Evolutionary conservation across 2,888 invertebrate genomes (phyloP), one percentile per base, ranked within the genome.

Genomic region (Seira sanloemensis): DNA sequence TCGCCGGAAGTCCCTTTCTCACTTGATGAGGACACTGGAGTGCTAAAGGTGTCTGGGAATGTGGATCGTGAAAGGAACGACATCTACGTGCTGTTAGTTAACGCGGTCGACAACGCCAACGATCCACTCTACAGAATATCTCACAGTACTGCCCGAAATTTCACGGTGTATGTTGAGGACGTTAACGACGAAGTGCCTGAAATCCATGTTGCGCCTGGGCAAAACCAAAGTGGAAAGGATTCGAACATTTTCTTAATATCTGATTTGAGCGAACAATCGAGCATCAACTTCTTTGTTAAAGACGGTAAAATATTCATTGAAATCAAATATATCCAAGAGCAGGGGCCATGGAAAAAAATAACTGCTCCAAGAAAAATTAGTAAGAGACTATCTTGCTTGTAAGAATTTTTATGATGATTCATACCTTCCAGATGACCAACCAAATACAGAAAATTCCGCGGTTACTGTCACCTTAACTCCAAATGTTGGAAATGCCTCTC

Each of bases 131-230:
- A 9, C 21, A 19, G 19, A 0, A 58, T 16, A 12, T 25, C 58
- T 2, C 24, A 62, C 7, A 25, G 9, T 9, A 12, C 23, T 5
- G 21, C 18, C 0, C 54, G 58, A 58, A 18, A 12, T 1, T 18
- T 73, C 9, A 96, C 96, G 87, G 94, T 97, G 9, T 94, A 94
- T 68, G 92, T 97, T 79, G 92, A 94, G 85, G 97, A 97, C 90
- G 95, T 97, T 67, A 97, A 97, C 90, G 97, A 97, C 91, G 96
- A 97, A 90, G 91, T 94, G 0, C 97, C 97, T 0, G 92, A 94
- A 75, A 93, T 97, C 19, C 93, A 93, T n/a, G 90, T 95, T 54
- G 95, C 96, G 0, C 91, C 92, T 1, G 93, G 12, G 1, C 7
- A 16, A 1, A 7, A 54, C 24, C n/a, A 19, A n/a, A 16, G 37